Base-by-base conservation (phyloP, 2,113 vertebrate species). In the Callipepla squamata region DNA sequence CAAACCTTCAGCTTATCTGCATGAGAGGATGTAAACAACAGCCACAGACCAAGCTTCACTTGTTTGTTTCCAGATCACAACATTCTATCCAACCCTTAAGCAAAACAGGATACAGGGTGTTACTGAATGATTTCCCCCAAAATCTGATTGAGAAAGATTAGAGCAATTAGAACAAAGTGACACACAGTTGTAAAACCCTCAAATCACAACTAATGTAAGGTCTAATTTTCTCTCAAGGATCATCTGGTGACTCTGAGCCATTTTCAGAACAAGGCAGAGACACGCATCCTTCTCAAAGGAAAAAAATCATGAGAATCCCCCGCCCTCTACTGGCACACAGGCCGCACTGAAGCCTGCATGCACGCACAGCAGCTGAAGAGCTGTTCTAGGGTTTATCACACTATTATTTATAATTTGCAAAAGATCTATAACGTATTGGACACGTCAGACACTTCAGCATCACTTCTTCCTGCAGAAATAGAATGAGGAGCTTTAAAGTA, bases 81-180 rank as follows among this genome's bases (percentile, higher is more conserved):
- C 55, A 3, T 58, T 70, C 76, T 81, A 78, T 50, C 89, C 47
- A 70, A 66, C 47, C 73, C 50, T 77, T 48, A 53, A 81, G 89
- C 75, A 89, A 94, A 97, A 96, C 94, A 96, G 90, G 91, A 97
- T 94, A 92, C 87, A 97, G 93, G 89, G 89, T 92, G 93, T 96
- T 92, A 86, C 90, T 96, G 88, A 93, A 95, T 92, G 72, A 96
- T 94, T 96, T 97, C 92, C 93, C 87, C 78, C 86, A 91, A 74
- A 97, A 91, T 90, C 85, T 96, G 94, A 96, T 96, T 48, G 79
- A 95, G 88, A 88, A 94, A 94, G 83, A 85, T 94, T 95, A 93
- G 62, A 93, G 96, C 93, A 96, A 96, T 89, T 96, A 91, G 86
- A 87, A 76, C 50, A 77, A 72, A 81, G 82, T 22, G 80, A 79